Base-by-base conservation (phyloP, 2,797 vertebrate species). In the Pangasius djambal region DNA sequence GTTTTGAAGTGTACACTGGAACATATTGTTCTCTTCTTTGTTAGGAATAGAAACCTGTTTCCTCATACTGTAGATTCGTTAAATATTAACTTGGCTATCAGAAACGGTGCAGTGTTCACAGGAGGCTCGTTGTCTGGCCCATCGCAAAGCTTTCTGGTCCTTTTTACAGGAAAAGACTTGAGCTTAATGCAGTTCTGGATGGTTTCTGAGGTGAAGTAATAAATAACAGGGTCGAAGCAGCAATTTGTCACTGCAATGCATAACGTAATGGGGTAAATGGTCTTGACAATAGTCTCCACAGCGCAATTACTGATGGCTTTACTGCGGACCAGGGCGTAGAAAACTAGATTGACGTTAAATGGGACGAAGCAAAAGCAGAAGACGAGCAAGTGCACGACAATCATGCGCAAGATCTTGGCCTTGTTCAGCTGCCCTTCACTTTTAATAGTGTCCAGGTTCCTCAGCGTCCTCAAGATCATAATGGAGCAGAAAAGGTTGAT, bases 351-450 rank as follows among this genome's bases (percentile, higher is more conserved):
- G 57, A 99, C 4, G 0, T 99, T 99, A 83, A 97, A 99, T 25
- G 99, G 99, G 77, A 99, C 96, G 92, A 99, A 99, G 87, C 98
- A 99, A 94, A 98, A 97, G 92, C 98, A 99, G 94, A 99, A 99
- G 93, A 98, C 97, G 52, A 97, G 81, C 90, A 99, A 93, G 92
- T 99, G 98, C 87, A 99, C 98, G 22, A 97, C 87, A 92, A 99
- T 97, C 98, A 99, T 99, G 94, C 96, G 97, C 89, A 99, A 93
- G 93, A 99, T 93, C 91, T 99, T 99, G 0, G 92, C 90, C 94
- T 98, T 99, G 94, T 98, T 98, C 88, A 99, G 87, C 92, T 94
- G 96, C 82, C 97, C 94, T 3, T 95, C 97, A 2, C 97, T 95
- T 87, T 93, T 96, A 92, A 98, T 91, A 10, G 95, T 95, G 59